These are phyloP conservation scores for Cavia porcellus DNA, from an alignment of 2,113 vertebrate species.

Conservation along the genomic window DNA sequence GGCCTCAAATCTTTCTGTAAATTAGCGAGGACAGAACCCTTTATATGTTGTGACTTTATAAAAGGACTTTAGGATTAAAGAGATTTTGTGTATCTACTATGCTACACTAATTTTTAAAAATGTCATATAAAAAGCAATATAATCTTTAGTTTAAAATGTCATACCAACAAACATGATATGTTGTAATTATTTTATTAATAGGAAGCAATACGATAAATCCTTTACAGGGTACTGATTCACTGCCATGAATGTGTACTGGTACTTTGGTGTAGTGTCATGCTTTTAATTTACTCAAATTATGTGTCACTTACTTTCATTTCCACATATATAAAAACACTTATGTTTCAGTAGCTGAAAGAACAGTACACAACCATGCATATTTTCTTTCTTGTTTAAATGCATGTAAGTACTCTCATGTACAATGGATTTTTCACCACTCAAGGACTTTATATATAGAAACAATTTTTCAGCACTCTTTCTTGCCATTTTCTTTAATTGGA, in stretches of 20 bases:
- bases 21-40: background rate
- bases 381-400: slow-evolving; percentile 82
- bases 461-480: slow-evolving; percentile 36
- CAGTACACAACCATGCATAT: slow-evolving; percentile 77
- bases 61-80: slow-evolving; percentile 38
- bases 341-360: slow-evolving; percentile 47
- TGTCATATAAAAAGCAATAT: slow-evolving; percentile 25
- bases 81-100: background rate
- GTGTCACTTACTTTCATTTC: slow-evolving; percentile 71
- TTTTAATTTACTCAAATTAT: slow-evolving; percentile 71
- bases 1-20: background rate
- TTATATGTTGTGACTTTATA: background rate
- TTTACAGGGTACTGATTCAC: slow-evolving; percentile 77
- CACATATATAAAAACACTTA: slow-evolving; percentile 37
- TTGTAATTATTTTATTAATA: slow-evolving; percentile 84
- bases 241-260: slow-evolving; percentile 61
- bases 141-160: slow-evolving; percentile 65
- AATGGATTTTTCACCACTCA: slow-evolving; percentile 33
- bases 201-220: slow-evolving; percentile 81
- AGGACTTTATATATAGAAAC: slow-evolving; percentile 39
- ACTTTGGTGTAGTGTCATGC: slow-evolving; percentile 68
- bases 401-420: slow-evolving; percentile 67
- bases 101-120: slow-evolving; percentile 21
- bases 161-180: slow-evolving; percentile 75
- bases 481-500: slow-evolving; percentile 14